These are phyloP conservation scores for Falco punctatus DNA, from an alignment of 2,113 vertebrate genomes.

Conservation along the genomic window DNA sequence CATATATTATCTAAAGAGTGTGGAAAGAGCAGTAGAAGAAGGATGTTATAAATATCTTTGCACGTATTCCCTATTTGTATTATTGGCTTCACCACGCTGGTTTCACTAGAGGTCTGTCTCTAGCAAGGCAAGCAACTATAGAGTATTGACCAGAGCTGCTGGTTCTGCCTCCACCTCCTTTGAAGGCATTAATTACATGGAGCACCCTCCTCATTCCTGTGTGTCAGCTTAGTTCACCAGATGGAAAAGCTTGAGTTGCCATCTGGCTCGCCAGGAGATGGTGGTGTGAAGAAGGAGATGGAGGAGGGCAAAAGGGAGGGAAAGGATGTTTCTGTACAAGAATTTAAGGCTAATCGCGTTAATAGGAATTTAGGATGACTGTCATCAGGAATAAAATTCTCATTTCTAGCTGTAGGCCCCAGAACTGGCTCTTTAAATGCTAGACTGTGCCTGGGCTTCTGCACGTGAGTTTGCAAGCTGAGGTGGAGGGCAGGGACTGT, in stretches of 20 bases:
- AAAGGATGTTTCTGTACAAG: slow-evolving; percentile 38
- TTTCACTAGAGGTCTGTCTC: background rate
- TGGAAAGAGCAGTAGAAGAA: background rate
- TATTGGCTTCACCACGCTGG: background rate
- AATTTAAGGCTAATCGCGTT: slow-evolving; percentile 36
- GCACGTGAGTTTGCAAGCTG: background rate
- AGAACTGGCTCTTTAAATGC: background rate
- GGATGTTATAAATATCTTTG: background rate
- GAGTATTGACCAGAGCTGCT: background rate
- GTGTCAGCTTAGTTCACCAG: background rate
- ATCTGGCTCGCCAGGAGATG: background rate
- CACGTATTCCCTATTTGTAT: background rate
- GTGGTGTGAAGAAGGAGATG: background rate
- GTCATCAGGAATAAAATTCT: slow-evolving; percentile 44
- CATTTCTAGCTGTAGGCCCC: background rate
- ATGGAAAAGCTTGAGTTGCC: slow-evolving; percentile 4
- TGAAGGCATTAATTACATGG: background rate
- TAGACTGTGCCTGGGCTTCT: background rate
- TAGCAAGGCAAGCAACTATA: background rate
- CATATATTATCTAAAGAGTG: background rate
- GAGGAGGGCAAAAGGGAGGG: slow-evolving; percentile 2
- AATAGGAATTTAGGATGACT: slow-evolving; percentile 35
- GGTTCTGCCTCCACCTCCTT: background rate
- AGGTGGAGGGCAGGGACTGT: background rate
- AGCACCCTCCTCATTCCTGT: background rate